Evolutionary conservation across 2,888 invertebrate genomes (phyloP), one percentile per base, ranked within the genome.

Genomic region (Caenorhabditis sinica): DNA sequence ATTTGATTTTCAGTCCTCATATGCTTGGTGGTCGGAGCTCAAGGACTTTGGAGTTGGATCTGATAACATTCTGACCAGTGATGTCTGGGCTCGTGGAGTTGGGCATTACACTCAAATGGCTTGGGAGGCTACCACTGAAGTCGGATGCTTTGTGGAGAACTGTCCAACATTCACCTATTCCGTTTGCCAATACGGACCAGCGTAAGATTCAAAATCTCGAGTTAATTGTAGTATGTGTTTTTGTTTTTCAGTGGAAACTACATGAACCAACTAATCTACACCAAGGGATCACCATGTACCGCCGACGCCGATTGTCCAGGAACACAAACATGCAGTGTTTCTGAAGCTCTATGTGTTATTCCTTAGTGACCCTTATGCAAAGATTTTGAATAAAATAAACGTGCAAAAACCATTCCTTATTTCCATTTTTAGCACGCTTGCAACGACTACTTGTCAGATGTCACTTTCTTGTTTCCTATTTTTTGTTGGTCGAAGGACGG

Each of bases 21-120:
- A 76, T 25, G 68, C 79, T 23, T 88, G 88, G 88, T 88, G 88
- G 88, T 73, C 73, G 3, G 88, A 89, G 71, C 60, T 89, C 15
- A 77, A 80, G 23, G 72, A 89, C 23, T 87, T 73, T 65, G 89
- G 89, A 40, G 87, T 86, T 28, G 83, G 82, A 13, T 74, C 73
- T 30, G 83, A 79, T n/a, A 80, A 80, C 51, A 83, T 72, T 63
- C 58, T 83, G 45, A 83, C 83, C 20, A 11, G 4, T 25, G 83
- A 49, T 2, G 83, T 83, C 1, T 81, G 73, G 28, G 74, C 36
- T 45, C 56, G 75, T 49, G 76, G 71, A 25, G 45, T 73, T 65
- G 75, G 89, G 0, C 89, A 89, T 74, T 89, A 88, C 66, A 85
- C 87, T 2, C 88, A 89, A 77, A 83, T 86, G 86, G 88, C 87